These are phyloP conservation scores for Pogona vitticeps DNA, from an alignment of 2,113 vertebrate genomes.

Conservation along the genomic window DNA sequence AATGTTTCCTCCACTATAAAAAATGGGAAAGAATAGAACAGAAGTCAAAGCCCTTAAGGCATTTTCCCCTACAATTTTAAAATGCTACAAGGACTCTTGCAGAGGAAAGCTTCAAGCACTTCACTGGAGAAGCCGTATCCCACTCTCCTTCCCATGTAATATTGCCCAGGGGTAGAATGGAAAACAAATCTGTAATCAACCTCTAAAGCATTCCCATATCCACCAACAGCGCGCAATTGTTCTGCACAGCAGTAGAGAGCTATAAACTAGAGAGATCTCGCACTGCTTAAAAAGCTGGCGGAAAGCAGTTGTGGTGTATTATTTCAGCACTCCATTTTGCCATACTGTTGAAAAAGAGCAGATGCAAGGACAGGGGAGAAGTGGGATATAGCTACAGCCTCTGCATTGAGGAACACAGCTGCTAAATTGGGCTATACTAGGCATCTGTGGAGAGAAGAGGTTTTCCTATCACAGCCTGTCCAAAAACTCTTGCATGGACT, in stretches of 20 bases:
- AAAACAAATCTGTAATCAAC: neutral
- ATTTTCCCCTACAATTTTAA: neutral
- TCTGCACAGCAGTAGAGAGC: neutral
- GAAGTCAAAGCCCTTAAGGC: neutral
- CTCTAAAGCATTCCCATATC: neutral
- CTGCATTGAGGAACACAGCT: neutral
- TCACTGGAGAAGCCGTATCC: neutral
- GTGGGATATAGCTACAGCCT: neutral
- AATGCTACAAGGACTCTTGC: neutral
- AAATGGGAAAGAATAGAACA: neutral
- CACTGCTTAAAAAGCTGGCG: neutral
- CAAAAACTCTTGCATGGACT: neutral
- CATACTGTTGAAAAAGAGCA: neutral
- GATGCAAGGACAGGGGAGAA: neutral
- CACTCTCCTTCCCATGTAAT: neutral
- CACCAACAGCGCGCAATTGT: neutral
- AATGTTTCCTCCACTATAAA: neutral
- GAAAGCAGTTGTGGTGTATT: neutral
- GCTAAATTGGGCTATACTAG: neutral
- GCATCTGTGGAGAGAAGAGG: neutral
- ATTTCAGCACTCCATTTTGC: neutral
- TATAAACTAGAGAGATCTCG: neutral
- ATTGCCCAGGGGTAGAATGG: neutral
- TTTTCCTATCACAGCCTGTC: neutral
- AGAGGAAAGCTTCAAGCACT: neutral